Evolutionary conservation across 1,140 invertebrate genomes (phyloP).

Genomic region (Drosophila takahashii): DNA sequence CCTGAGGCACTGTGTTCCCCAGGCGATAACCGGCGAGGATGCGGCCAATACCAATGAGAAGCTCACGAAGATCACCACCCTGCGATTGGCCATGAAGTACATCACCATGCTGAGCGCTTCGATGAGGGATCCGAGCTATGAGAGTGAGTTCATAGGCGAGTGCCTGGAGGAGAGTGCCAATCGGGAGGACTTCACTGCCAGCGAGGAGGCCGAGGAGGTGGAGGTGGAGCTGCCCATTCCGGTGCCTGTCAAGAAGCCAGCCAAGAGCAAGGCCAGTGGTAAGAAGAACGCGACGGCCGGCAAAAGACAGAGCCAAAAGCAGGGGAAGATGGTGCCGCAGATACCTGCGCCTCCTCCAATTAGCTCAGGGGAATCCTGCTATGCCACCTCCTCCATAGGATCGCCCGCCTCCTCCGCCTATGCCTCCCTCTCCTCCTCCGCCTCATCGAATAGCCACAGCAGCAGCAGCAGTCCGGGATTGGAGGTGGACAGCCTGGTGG

Average conservation of each 20-base stretch:
- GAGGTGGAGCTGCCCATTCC: slow-evolving; percentile 34
- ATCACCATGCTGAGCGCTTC: slow-evolving; percentile 88
- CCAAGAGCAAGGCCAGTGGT: slow-evolving; percentile 20
- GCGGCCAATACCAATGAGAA: slow-evolving; percentile 88
- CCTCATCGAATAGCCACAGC: slow-evolving; percentile 30
- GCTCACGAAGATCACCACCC: slow-evolving; percentile 94
- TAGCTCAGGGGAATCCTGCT: slow-evolving; percentile 66
- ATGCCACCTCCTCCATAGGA: slow-evolving; percentile 65
- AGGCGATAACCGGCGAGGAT: slow-evolving; percentile 81
- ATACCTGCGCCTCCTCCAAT: not conserved
- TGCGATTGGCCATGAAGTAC: slow-evolving; percentile 94
- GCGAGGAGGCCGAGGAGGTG: slow-evolving; percentile 19
- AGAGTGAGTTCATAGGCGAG: slow-evolving; percentile 68
- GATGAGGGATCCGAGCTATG: slow-evolving; percentile 74
- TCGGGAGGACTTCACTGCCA: slow-evolving; percentile 45
- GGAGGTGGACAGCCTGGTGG: slow-evolving; percentile 54
- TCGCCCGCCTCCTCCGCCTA: slow-evolving; percentile 64
- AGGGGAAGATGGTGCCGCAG: slow-evolving; percentile 34
- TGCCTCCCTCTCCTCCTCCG: slow-evolving; percentile 26
- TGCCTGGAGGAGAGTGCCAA: slow-evolving; percentile 66
- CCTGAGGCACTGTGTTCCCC: slow-evolving; percentile 90
- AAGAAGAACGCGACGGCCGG: slow-evolving; percentile 45
- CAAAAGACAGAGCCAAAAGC: slow-evolving; percentile 46
- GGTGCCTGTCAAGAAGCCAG: slow-evolving; percentile 7
- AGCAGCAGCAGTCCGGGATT: slow-evolving; percentile 36